phyloP scores from a whole-genome alignment of 2,797 vertebrate genomes.

The Gallinago nigripennis region DNA sequence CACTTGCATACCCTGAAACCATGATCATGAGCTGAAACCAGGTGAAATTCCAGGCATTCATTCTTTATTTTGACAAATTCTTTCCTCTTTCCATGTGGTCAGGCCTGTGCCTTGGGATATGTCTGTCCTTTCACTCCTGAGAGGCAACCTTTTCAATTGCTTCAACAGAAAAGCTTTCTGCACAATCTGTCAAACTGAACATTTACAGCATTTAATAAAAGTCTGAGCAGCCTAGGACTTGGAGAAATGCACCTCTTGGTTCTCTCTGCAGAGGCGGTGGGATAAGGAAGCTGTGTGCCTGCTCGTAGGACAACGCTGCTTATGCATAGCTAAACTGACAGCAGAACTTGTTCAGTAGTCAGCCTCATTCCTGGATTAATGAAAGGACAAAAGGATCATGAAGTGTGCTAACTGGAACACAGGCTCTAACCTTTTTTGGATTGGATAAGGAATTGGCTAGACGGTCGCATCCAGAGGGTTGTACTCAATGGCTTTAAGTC shows the following conservation, averaged over 20 bases:
- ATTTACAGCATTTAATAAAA: not conserved
- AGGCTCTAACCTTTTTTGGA: not conserved
- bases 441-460: too few relatives aligned
- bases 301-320: not conserved
- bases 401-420: not conserved
- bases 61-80: not conserved
- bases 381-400: not conserved
- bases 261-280: rapidly evolving
- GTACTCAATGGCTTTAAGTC: too few relatives aligned
- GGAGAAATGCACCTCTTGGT: not conserved
- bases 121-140: not conserved
- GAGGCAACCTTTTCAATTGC: not conserved
- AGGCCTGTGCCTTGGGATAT: not conserved
- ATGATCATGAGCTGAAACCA: not conserved
- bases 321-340: not conserved
- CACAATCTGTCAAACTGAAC: not conserved
- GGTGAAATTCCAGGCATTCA: conserved; percentile 29
- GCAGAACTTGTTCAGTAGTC: not conserved
- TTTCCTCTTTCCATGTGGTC: not conserved
- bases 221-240: not conserved
- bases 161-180: not conserved
- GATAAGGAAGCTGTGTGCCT: not conserved
- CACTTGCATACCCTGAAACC: not conserved
- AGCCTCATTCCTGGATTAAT: not conserved
- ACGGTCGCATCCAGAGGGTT: too few relatives aligned